A percentile compares a stretch with the other conserved stretches of the same genome.
Evolutionary conservation across 2,797 vertebrate genomes (phyloP).

Genomic region (Lithobates pipiens): DNA sequence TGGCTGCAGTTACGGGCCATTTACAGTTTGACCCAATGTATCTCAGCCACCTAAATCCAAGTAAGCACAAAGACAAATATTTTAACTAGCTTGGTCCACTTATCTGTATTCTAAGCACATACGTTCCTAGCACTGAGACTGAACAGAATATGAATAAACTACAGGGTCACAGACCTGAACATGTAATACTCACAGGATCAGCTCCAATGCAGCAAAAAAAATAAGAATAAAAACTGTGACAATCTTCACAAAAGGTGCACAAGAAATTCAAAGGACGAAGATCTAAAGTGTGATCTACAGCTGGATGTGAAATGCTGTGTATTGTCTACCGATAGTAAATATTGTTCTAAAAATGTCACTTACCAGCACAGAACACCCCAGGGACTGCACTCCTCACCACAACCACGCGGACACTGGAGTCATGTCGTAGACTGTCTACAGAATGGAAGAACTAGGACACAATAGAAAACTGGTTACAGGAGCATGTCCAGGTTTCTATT

Average conservation of each 20-base stretch:
- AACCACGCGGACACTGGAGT: conserved; percentile 82
- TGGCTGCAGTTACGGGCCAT: no score
- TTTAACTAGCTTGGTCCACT: no score
- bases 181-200: background rate
- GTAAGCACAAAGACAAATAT: no score
- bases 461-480: no score
- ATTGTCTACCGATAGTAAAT: background rate
- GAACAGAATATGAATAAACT: no score
- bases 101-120: no score
- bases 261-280: background rate
- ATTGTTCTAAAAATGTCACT: conserved; percentile 51
- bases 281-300: background rate
- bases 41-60: no score
- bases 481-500: no score
- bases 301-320: no score
- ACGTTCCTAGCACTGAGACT: no score
- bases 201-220: background rate
- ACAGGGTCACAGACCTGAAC: background rate
- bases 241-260: background rate
- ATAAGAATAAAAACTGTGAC: background rate
- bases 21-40: no score
- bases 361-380: conserved; percentile 95
- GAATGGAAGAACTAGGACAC: conserved; percentile 80
- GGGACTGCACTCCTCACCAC: conserved; percentile 89
- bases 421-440: conserved; percentile 79